These are phyloP conservation scores for Limosa lapponica DNA, from an alignment of 2,797 vertebrate genomes.

Conservation along the genomic window DNA sequence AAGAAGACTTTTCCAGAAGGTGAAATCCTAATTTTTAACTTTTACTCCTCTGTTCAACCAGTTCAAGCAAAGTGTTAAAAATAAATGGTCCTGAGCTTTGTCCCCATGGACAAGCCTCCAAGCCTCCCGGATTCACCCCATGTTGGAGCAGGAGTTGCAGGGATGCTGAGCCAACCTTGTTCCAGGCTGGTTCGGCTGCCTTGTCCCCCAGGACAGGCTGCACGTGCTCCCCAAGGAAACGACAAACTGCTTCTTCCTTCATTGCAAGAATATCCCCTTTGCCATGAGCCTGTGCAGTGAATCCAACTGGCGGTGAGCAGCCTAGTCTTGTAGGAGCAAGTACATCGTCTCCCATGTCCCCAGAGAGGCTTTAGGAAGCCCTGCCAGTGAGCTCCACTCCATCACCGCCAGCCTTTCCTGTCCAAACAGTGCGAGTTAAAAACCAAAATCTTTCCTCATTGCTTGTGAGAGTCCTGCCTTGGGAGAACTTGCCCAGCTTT, in stretches of 20 bases:
- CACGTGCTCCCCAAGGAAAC: accelerated
- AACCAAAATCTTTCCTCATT: not conserved
- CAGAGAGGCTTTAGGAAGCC: not conserved
- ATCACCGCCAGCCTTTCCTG: not conserved
- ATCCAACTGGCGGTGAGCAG: not conserved
- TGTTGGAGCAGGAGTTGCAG: not conserved
- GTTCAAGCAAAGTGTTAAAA: not conserved
- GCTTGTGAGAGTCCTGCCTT: not conserved
- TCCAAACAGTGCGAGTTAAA: not conserved
- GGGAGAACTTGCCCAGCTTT: not conserved
- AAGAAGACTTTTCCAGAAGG: not conserved
- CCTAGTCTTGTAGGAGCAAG: not conserved
- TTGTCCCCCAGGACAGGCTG: not conserved
- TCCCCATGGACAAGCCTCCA: not conserved
- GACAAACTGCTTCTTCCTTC: not conserved
- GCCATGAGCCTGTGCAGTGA: not conserved
- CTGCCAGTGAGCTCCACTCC: not conserved
- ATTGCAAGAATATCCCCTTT: not conserved
- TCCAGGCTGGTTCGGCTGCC: not conserved
- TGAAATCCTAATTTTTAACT: not conserved
- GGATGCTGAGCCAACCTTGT: not conserved
- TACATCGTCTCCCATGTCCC: not conserved
- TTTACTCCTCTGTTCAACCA: not conserved
- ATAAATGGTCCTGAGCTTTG: not conserved
- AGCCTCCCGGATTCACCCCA: not conserved